phyloP scores from a whole-genome alignment of 2,113 vertebrate species.

The Gadus chalcogrammus region DNA sequence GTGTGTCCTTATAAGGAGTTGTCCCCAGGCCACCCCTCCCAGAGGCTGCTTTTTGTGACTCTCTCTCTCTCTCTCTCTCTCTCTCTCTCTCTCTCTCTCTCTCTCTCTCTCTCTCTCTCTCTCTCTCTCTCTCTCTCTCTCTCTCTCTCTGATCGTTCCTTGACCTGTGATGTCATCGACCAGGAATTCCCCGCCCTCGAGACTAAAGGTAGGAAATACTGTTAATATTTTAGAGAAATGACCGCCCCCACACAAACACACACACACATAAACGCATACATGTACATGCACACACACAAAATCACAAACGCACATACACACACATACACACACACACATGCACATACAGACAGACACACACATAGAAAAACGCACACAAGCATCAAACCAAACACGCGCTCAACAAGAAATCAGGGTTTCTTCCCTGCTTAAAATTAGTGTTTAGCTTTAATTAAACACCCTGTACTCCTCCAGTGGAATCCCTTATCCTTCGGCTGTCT shows the following conservation, averaged over 20 bases:
- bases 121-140: not conserved
- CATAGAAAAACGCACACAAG: no score
- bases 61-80: not conserved
- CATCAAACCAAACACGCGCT: no score
- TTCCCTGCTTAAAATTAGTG: no score
- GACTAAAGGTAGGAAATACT: constrained; percentile 20
- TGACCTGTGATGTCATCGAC: constrained; percentile 55
- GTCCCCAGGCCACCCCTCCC: constrained; percentile 7
- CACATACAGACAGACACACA: no score
- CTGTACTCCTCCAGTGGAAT: no score
- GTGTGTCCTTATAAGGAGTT: constrained; percentile 53
- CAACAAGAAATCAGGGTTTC: no score
- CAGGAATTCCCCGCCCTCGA: constrained; percentile 52
- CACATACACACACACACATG: no score
- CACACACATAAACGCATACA: not conserved
- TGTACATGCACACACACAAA: not conserved
- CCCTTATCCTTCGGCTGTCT: no score
- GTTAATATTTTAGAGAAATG: constrained; percentile 55
- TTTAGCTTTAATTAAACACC: no score
- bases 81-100: no score
- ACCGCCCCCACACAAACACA: not conserved
- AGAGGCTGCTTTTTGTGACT: not conserved
- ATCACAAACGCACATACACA: no score
- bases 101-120: no score
- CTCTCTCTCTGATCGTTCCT: constrained; percentile 20